These are phyloP conservation scores for Chrosomus eos DNA, from an alignment of 2,797 vertebrate genomes.

Conservation along the genomic window DNA sequence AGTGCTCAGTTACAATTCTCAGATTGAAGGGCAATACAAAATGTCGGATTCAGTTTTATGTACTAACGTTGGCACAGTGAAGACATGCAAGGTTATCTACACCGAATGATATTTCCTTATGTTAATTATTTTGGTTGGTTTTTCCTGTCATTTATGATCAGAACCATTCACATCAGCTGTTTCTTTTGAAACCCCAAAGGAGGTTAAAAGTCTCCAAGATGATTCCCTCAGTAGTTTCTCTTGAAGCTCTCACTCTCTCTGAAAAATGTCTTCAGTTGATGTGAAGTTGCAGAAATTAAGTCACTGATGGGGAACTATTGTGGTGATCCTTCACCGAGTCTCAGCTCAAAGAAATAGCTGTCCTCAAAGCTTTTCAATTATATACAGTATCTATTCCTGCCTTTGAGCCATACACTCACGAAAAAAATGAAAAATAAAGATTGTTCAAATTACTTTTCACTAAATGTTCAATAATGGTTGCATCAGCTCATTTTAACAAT, in stretches of 20 bases:
- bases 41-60: background rate
- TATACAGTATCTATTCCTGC: background rate
- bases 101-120: background rate
- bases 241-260: background rate
- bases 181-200: background rate
- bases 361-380: constrained; percentile 18
- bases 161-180: constrained; percentile 8
- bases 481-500: too few relatives aligned
- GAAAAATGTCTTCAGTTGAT: background rate
- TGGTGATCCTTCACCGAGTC: constrained; percentile 5
- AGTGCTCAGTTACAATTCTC: background rate
- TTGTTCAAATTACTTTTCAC: background rate
- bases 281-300: background rate
- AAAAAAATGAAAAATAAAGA: background rate
- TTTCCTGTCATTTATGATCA: background rate
- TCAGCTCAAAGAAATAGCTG: background rate
- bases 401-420: background rate
- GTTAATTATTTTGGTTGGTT: constrained; percentile 46
- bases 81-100: constrained; percentile 50
- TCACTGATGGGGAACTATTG: background rate
- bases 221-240: constrained; percentile 7
- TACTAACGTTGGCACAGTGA: constrained; percentile 61
- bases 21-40: background rate
- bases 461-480: too few relatives aligned
- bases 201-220: background rate